Conservation (phyloP, 2,113 vertebrate species). For the Terrapene triunguis region DNA sequence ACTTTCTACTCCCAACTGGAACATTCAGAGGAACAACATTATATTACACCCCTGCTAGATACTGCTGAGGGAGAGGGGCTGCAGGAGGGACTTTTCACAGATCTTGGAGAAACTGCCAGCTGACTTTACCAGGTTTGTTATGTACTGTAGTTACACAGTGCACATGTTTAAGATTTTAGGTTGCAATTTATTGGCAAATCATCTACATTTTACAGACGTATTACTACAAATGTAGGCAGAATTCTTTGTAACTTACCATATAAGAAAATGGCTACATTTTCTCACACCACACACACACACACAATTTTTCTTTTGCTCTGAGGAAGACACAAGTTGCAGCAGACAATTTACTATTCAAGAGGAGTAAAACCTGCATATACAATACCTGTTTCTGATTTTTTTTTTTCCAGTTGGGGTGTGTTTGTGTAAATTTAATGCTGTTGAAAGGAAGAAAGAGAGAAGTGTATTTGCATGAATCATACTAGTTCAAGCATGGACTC, state of each 20-base stretch:
- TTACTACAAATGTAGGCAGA: not conserved
- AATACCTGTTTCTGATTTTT: not conserved
- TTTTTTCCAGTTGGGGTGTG: not conserved
- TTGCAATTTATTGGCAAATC: not conserved
- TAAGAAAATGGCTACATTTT: not conserved
- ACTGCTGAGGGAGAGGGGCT: not conserved
- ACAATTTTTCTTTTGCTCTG: not conserved
- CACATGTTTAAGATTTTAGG: not conserved
- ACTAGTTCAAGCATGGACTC: not conserved
- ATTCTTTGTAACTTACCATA: not conserved
- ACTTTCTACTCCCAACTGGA: not conserved
- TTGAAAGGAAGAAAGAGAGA: not conserved
- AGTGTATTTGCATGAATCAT: not conserved
- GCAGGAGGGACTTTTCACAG: not conserved
- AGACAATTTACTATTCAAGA: not conserved
- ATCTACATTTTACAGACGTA: not conserved
- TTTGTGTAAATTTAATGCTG: not conserved
- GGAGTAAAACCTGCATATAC: not conserved
- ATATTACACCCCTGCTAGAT: not conserved
- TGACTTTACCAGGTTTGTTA: constrained; percentile 1
- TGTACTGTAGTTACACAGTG: not conserved
- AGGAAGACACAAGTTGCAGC: not conserved
- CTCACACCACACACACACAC: not conserved
- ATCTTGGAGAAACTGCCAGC: not conserved
- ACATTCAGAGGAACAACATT: not conserved